Conservation (phyloP, 2,797 vertebrate genomes). For the Scomberomorus guttatus region DNA sequence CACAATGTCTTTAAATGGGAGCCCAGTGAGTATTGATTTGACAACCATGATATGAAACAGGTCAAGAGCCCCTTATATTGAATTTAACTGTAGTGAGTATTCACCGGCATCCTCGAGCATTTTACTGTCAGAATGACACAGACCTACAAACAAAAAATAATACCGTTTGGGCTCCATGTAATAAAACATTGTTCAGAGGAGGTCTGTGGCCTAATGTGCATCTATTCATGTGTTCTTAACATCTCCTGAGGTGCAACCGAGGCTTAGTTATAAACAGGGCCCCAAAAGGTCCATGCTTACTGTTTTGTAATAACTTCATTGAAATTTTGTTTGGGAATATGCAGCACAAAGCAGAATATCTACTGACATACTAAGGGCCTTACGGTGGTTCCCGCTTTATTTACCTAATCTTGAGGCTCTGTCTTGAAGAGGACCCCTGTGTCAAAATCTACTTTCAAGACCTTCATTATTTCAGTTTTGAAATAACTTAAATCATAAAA, state of each 20-base stretch:
- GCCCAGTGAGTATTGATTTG: not conserved
- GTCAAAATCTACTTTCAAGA: not conserved
- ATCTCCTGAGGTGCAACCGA: not conserved
- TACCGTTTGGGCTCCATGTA: not conserved
- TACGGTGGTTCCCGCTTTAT: no score
- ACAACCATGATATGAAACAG: not conserved
- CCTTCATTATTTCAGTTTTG: not conserved
- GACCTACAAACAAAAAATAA: not conserved
- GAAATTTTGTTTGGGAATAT: not conserved
- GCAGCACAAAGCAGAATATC: no score
- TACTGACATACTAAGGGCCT: no score
- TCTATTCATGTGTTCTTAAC: not conserved
- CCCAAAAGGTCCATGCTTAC: not conserved
- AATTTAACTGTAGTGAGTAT: not conserved
- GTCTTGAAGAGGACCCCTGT: no score
- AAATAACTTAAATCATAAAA: no score
- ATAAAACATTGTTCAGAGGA: not conserved
- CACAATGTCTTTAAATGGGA: conserved; percentile 6
- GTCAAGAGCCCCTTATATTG: not conserved
- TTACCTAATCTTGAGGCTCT: no score
- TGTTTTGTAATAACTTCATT: no score
- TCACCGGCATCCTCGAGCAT: not conserved
- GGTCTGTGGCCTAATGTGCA: not conserved
- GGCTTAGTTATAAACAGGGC: not conserved
- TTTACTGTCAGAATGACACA: not conserved